Evolutionary conservation across 2,888 invertebrate genomes (phyloP).

Genomic region (Zygaena filipendulae): DNA sequence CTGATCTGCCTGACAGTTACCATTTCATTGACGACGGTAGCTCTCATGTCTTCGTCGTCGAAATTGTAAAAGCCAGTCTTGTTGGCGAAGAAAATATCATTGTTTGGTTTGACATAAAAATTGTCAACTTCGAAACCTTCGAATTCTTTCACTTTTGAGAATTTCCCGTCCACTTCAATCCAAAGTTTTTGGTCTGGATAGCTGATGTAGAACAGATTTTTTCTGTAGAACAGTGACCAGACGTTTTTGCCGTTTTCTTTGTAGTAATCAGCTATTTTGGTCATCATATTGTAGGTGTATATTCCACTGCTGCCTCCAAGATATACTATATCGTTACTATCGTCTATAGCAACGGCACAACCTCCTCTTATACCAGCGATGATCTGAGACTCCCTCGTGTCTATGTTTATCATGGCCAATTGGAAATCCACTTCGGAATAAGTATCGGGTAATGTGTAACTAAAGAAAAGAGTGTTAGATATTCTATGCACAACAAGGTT

Average conservation of each 20-base stretch:
- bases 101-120: conserved; percentile 26
- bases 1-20: conserved; percentile 36
- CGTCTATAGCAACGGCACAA: conserved; percentile 37
- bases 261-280: conserved; percentile 35
- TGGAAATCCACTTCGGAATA: conserved; percentile 40
- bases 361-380: conserved; percentile 40
- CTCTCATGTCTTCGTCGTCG: conserved; percentile 20
- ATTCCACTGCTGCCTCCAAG: conserved; percentile 47
- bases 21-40: conserved; percentile 25
- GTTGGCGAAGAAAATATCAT: conserved; percentile 34
- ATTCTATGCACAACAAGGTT: conserved; percentile 33
- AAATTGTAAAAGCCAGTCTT: conserved; percentile 36
- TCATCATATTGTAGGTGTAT: conserved; percentile 38
- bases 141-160: conserved; percentile 36
- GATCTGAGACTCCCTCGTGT: conserved; percentile 26
- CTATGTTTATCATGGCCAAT: conserved; percentile 30
- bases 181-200: conserved; percentile 41
- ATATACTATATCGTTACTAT: conserved; percentile 31
- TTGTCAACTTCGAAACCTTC: conserved; percentile 36
- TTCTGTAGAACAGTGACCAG: conserved; percentile 35
- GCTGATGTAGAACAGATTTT: conserved; percentile 39
- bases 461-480: conserved; percentile 37
- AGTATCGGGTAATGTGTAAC: conserved; percentile 29
- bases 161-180: conserved; percentile 35
- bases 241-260: conserved; percentile 37